Conservation (phyloP, 2,797 vertebrate genomes). For the Carcharodon carcharias region DNA sequence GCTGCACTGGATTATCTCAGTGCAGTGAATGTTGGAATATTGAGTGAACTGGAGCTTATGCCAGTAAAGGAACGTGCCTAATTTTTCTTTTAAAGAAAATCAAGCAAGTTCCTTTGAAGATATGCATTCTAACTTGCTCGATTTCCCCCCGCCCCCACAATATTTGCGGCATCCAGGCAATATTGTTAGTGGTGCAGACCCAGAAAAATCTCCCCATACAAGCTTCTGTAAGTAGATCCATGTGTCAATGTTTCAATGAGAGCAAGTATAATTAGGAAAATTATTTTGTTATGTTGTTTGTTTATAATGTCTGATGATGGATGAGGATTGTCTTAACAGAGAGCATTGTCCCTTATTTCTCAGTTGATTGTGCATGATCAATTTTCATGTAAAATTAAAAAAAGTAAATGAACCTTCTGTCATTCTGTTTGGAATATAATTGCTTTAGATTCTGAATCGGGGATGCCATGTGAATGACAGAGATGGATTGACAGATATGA, state of each 20-base stretch:
- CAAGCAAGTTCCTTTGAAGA: neutral
- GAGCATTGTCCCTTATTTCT: neutral
- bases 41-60: neutral
- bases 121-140: too few relatives aligned
- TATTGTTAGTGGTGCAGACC: neutral
- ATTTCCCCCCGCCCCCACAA: neutral
- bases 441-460: slow-evolving; percentile 80
- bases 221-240: neutral
- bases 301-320: neutral
- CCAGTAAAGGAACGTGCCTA: neutral
- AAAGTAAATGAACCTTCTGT: neutral
- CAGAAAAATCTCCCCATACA: neutral
- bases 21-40: neutral
- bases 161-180: neutral
- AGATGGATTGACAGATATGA: slow-evolving; percentile 95
- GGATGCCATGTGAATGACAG: slow-evolving; percentile 92
- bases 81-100: neutral
- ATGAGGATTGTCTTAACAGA: neutral
- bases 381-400: neutral
- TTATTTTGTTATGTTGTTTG: neutral
- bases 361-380: neutral
- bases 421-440: neutral
- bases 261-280: neutral
- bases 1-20: neutral
- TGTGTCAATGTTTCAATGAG: neutral